phyloP scores from a whole-genome alignment of 1,140 invertebrate genomes.

The Radopholus similis region DNA sequence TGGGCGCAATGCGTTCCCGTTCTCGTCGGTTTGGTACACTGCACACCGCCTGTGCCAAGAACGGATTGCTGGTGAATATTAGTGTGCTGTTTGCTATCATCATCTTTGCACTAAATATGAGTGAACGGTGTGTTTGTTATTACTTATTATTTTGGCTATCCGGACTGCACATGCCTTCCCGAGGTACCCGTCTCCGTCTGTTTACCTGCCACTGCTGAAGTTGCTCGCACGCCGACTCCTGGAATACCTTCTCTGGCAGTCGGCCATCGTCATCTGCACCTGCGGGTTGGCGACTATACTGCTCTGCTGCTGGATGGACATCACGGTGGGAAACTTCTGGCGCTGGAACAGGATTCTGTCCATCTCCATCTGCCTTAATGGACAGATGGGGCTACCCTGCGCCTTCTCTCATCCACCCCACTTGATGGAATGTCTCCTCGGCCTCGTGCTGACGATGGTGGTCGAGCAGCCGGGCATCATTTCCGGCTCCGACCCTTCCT shows the following conservation, averaged over 20 bases:
- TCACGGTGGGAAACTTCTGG: conserved; percentile 17
- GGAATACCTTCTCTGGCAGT: conserved; percentile 17
- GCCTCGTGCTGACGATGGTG: conserved; percentile 25
- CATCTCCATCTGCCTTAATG: conserved; percentile 14
- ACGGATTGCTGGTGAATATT: neutral
- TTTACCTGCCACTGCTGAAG: conserved; percentile 11
- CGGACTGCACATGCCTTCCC: too few species aligned
- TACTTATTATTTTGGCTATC: neutral
- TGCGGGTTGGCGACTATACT: neutral
- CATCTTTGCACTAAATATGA: neutral
- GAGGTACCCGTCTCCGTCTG: too few species aligned
- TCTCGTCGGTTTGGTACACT: neutral
- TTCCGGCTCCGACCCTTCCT: conserved; percentile 5
- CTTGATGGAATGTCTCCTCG: conserved; percentile 29
- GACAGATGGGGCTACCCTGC: too few species aligned
- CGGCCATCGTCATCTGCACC: neutral
- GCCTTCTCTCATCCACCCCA: neutral
- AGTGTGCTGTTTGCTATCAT: too few species aligned
- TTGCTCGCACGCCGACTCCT: conserved; percentile 4
- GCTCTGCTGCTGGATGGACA: conserved; percentile 13
- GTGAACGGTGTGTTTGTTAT: neutral
- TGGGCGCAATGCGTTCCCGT: neutral
- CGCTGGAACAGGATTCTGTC: conserved; percentile 30
- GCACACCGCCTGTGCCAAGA: neutral
- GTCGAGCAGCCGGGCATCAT: conserved; percentile 24